Percentiles rank a stretch among this genome's conserved stretches.
These are phyloP conservation scores for Halcyon chelicuti DNA, from an alignment of 2,797 vertebrate species.

Conservation along the genomic window DNA sequence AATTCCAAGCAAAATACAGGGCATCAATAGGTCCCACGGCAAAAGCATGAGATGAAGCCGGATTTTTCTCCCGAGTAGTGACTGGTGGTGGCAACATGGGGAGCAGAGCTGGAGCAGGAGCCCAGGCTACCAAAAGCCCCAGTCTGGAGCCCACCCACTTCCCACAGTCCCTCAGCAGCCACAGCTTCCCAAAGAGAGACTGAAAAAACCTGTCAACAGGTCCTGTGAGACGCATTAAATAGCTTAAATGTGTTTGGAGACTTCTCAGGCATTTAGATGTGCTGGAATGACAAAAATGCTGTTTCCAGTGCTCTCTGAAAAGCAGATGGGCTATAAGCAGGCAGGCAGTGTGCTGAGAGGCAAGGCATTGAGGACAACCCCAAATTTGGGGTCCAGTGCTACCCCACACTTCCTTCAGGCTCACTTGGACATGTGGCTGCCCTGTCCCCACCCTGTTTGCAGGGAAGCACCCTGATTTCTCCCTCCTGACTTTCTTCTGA, in stretches of 20 bases:
- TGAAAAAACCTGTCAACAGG: neutral
- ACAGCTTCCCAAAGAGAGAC: neutral
- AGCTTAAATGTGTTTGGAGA: neutral
- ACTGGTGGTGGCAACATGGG: neutral
- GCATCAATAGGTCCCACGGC: neutral
- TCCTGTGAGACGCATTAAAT: neutral
- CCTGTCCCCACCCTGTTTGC: neutral
- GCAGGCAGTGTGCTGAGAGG: neutral
- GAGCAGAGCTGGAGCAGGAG: neutral
- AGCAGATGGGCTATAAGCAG: neutral
- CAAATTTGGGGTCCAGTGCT: neutral
- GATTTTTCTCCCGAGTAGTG: neutral
- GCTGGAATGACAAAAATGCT: neutral
- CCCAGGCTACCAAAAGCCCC: neutral
- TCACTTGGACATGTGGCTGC: neutral
- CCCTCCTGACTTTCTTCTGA: neutral
- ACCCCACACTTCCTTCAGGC: neutral
- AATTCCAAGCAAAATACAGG: neutral
- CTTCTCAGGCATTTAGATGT: neutral
- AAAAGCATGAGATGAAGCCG: fast-evolving
- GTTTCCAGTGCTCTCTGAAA: neutral
- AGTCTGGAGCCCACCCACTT: fast-evolving
- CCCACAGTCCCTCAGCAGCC: neutral
- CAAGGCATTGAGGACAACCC: neutral
- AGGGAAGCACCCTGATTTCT: neutral